A percentile compares a stretch with the other conserved stretches of the same genome.
phyloP scores from a whole-genome alignment of 2,113 vertebrate genomes.

The Melanocharis versteri region DNA sequence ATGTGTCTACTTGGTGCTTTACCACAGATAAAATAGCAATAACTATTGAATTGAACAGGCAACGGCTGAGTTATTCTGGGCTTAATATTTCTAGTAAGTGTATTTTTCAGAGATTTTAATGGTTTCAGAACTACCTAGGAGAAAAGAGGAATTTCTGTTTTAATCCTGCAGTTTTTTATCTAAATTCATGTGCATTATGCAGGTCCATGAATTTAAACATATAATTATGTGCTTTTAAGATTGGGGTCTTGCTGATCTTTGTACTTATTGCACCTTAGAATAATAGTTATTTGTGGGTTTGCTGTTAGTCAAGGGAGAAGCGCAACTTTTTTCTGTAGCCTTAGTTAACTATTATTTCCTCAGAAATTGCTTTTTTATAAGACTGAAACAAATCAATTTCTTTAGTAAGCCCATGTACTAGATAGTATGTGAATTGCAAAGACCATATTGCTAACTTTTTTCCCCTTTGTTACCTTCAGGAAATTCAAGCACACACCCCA shows the following conservation, averaged over 20 bases:
- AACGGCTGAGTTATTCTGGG: not conserved
- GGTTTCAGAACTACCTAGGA: not conserved
- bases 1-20: not conserved
- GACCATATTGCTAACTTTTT: not conserved
- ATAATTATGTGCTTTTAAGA: not conserved
- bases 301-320: not conserved
- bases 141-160: not conserved
- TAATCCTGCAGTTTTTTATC: not conserved
- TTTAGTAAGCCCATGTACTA: not conserved
- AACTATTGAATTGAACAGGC: not conserved
- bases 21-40: not conserved
- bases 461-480: not conserved
- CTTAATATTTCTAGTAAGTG: not conserved
- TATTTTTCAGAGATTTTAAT: not conserved
- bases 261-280: not conserved
- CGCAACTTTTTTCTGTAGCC: not conserved
- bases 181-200: not conserved
- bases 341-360: not conserved
- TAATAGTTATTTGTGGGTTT: not conserved
- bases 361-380: not conserved
- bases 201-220: not conserved
- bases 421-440: not conserved
- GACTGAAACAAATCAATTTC: not conserved
- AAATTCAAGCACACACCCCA: not conserved
- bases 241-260: not conserved